A percentile compares a stretch with the other conserved stretches of the same genome.
These are phyloP conservation scores for Gastrophysa polygoni DNA, from an alignment of 2,888 invertebrate genomes.

Conservation along the genomic window DNA sequence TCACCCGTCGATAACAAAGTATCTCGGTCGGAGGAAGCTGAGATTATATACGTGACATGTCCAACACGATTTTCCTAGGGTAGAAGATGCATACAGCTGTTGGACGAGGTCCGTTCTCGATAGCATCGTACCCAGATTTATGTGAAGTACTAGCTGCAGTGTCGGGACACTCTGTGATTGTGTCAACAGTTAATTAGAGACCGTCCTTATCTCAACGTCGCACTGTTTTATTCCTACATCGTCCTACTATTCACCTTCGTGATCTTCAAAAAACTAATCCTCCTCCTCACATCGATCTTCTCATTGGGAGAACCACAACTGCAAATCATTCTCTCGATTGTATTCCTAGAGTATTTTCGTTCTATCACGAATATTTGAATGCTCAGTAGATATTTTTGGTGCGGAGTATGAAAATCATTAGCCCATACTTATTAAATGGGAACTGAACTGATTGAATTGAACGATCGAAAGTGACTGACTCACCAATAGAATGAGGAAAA, in stretches of 20 bases:
- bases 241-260: conserved; percentile 38
- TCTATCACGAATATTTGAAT: too few relatives aligned
- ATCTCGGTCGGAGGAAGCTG: background rate
- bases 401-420: too few relatives aligned
- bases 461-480: too few relatives aligned
- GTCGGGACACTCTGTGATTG: conserved; percentile 51
- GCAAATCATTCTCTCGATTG: background rate
- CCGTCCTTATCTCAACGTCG: conserved; percentile 45
- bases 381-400: too few relatives aligned
- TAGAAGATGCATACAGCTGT: conserved; percentile 41
- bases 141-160: conserved; percentile 47
- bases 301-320: background rate
- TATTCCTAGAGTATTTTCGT: background rate
- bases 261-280: conserved; percentile 19
- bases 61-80: conserved; percentile 37
- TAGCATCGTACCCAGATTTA: conserved; percentile 48
- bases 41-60: conserved; percentile 37
- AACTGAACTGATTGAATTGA: too few relatives aligned
- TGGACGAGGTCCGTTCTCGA: conserved; percentile 36
- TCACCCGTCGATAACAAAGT: background rate
- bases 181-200: conserved; percentile 54
- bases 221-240: conserved; percentile 45
- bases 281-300: conserved; percentile 26
- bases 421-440: too few relatives aligned
- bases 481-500: too few relatives aligned